Conservation (phyloP, 2,888 invertebrate genomes). For the Biston stratarius region DNA sequence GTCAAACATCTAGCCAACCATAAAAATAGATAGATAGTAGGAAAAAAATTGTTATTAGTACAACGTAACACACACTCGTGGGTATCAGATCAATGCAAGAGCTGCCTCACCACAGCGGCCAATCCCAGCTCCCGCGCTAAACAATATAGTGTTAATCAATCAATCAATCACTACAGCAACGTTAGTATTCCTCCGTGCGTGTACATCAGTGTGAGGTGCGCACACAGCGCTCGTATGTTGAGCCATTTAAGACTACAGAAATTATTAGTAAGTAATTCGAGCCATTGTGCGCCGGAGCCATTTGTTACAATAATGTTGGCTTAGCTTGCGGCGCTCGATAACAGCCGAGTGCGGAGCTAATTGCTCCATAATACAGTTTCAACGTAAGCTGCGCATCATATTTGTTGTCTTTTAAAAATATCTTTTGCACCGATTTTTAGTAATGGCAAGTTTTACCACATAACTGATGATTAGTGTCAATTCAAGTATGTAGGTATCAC, state of each 20-base stretch:
- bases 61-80: too few relatives aligned
- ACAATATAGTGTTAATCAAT: too few relatives aligned
- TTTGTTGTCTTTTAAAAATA: neutral
- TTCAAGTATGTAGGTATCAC: too few relatives aligned
- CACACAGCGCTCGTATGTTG: constrained; percentile 18
- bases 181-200: neutral
- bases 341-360: neutral
- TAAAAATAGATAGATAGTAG: too few relatives aligned
- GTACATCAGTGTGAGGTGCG: constrained; percentile 12
- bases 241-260: constrained; percentile 5
- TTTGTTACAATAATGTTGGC: constrained; percentile 10
- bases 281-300: constrained; percentile 4
- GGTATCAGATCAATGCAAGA: too few relatives aligned
- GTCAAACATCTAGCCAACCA: too few relatives aligned
- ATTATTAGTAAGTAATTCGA: constrained; percentile 14
- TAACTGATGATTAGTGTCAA: too few relatives aligned
- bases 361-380: neutral
- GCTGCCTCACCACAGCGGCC: too few relatives aligned
- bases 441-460: too few relatives aligned
- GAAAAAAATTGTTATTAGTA: too few relatives aligned
- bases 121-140: too few relatives aligned
- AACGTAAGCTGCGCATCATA: neutral
- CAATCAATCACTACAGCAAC: too few relatives aligned
- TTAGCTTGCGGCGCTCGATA: constrained; percentile 2
- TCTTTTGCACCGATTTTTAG: neutral